phyloP scores from a whole-genome alignment of 2,113 vertebrate genomes.

The Machaerirhynchus nigripectus region DNA sequence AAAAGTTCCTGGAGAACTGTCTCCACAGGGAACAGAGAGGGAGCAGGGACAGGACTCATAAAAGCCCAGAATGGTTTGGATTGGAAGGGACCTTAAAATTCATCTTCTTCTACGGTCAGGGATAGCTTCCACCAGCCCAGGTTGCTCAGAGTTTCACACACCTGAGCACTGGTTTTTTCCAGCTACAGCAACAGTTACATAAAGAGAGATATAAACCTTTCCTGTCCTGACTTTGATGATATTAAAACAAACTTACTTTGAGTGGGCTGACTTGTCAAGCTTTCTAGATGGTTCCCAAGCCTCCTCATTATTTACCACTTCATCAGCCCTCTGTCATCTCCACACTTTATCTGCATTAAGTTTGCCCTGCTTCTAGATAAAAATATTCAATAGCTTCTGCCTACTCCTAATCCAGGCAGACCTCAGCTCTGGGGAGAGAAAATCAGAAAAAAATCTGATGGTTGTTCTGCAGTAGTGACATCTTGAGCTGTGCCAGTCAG shows the following conservation, averaged over 20 bases:
- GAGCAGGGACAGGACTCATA: not conserved
- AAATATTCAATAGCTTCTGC: not conserved
- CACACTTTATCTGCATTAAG: not conserved
- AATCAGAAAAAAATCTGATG: not conserved
- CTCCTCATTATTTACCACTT: slow-evolving; percentile 13
- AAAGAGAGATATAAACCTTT: not conserved
- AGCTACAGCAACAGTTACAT: not conserved
- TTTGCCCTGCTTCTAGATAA: not conserved
- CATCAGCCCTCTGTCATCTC: not conserved
- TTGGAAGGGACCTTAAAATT: not conserved
- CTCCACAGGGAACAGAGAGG: not conserved
- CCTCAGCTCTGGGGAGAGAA: not conserved
- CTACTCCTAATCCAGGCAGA: not conserved
- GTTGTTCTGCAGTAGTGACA: not conserved
- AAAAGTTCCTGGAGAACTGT: not conserved
- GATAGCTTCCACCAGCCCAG: not conserved
- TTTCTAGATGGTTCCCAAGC: not conserved
- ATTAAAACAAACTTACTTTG: not conserved
- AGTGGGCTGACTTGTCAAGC: not conserved
- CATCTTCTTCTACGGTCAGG: not conserved
- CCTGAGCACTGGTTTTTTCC: not conserved
- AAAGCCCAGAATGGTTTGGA: not conserved
- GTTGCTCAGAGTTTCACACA: not conserved
- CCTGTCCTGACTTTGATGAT: not conserved
- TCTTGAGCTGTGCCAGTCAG: not conserved